A percentile compares a stretch with the other conserved stretches of the same genome.
Conservation (phyloP, 2,888 invertebrate genomes). For the Tipula unca region DNA sequence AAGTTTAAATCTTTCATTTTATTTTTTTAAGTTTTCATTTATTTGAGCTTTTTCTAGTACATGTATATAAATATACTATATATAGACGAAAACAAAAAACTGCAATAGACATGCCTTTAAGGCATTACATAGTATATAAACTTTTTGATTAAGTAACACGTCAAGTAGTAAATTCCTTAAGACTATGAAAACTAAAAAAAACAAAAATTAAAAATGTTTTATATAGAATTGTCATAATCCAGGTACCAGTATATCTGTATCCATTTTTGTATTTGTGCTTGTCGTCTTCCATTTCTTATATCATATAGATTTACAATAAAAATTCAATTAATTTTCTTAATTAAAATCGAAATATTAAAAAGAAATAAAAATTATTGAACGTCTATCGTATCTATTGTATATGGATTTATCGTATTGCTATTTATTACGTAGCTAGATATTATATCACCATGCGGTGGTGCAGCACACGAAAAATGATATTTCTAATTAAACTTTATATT, state of each 20-base stretch:
- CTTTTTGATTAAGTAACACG: slow-evolving; percentile 14
- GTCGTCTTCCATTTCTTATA: background rate
- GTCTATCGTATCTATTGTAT: background rate
- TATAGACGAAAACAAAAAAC: background rate
- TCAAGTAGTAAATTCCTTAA: background rate
- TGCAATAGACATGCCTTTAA: background rate
- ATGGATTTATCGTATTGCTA: background rate
- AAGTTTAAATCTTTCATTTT: slow-evolving; percentile 1
- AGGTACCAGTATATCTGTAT: background rate
- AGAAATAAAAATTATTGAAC: background rate
- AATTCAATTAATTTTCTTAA: slow-evolving; percentile 2
- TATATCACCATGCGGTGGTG: background rate
- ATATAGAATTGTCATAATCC: background rate
- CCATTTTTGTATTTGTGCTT: background rate
- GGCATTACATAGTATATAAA: background rate
- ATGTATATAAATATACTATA: too few species aligned
- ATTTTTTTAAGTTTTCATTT: background rate
- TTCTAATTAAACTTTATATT: background rate
- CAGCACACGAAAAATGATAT: background rate
- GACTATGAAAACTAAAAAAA: background rate
- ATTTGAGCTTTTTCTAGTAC: background rate
- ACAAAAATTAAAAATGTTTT: background rate
- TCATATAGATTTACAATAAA: background rate
- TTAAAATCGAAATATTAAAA: too few species aligned
- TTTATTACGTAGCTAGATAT: background rate